Conservation (phyloP, 2,797 vertebrate species). For the Selene dorsalis region DNA sequence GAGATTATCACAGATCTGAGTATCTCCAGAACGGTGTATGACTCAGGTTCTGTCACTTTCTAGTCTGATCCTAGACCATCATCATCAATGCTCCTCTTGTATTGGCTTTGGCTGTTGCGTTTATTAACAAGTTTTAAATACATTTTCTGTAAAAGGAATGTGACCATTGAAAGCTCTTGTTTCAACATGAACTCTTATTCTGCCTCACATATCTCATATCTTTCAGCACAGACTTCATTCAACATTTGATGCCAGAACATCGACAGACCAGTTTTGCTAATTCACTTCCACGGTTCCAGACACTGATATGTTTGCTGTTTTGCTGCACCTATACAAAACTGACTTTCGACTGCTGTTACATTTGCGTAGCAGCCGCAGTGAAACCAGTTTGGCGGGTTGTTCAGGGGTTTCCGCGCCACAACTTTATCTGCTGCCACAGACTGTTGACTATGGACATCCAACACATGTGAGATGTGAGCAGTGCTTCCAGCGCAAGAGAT, state of each 20-base stretch:
- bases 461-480: neutral
- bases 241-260: neutral
- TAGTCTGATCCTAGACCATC: neutral
- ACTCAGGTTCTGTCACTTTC: neutral
- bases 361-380: neutral
- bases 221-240: neutral
- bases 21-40: neutral
- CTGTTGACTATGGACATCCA: neutral
- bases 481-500: neutral
- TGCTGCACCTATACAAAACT: constrained; percentile 22
- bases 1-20: neutral
- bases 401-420: neutral
- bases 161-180: too few relatives aligned
- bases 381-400: constrained; percentile 56
- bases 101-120: neutral
- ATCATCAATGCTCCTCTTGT: too few relatives aligned
- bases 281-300: neutral
- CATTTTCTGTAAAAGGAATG: too few relatives aligned
- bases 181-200: neutral
- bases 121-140: neutral
- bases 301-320: neutral
- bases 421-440: constrained; percentile 34
- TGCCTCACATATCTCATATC: neutral
- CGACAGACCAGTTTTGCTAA: neutral
- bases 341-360: neutral